Percentiles rank a stretch among this genome's conserved stretches.
phyloP scores from a whole-genome alignment of 2,797 vertebrate genomes.

The Fringilla coelebs region DNA sequence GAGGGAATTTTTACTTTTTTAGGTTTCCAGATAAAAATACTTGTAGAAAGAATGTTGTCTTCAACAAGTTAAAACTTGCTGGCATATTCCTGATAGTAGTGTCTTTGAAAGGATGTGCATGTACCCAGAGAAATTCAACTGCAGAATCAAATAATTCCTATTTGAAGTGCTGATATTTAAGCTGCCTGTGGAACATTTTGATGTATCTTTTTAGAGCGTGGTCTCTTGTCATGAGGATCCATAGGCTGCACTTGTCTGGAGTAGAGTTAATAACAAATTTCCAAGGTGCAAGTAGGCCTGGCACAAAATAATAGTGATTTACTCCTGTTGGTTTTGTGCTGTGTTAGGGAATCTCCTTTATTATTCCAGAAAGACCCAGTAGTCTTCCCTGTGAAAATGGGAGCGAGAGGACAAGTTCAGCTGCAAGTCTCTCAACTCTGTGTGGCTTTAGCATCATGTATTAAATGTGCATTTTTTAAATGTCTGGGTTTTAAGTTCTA shows the following conservation, averaged over 20 bases:
- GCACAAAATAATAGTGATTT: neutral
- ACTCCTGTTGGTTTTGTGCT: neutral
- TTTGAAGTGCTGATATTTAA: neutral
- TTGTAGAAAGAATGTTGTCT: neutral
- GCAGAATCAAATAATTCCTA: neutral
- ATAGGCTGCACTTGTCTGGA: neutral
- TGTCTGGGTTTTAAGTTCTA: neutral
- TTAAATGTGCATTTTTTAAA: neutral
- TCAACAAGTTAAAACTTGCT: neutral
- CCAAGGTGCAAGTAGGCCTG: neutral
- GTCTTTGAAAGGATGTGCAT: neutral
- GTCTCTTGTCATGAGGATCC: neutral
- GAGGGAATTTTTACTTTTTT: neutral
- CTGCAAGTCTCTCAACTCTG: neutral
- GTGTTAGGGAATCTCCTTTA: neutral
- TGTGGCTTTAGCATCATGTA: neutral
- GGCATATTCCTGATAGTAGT: neutral
- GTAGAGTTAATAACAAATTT: neutral
- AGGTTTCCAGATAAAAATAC: neutral
- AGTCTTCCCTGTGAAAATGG: neutral
- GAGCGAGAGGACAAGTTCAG: neutral
- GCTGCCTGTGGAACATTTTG: neutral
- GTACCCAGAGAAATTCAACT: neutral
- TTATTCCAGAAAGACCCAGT: neutral
- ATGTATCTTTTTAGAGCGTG: neutral